Percentiles rank a stretch among this genome's conserved stretches.
phyloP scores from a whole-genome alignment of 2,113 vertebrate species.

The Chascanopsetta lugubris region DNA sequence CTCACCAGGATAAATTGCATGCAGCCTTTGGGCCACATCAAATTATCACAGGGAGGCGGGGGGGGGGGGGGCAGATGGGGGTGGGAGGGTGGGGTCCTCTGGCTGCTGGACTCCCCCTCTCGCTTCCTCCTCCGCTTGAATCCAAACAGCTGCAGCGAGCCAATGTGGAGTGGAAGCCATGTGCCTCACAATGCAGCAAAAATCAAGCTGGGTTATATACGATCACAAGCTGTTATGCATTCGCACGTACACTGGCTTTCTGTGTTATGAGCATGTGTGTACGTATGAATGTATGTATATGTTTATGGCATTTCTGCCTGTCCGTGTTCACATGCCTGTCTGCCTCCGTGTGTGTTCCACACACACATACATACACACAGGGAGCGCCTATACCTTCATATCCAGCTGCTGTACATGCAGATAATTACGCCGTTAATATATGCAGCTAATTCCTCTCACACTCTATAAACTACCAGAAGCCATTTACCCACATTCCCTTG shows the following conservation, averaged over 20 bases:
- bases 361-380: constrained; percentile 22
- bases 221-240: constrained; percentile 45
- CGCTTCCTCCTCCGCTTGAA: constrained; percentile 28
- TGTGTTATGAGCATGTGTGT: constrained; percentile 16
- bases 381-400: constrained; percentile 53
- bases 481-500: constrained; percentile 40
- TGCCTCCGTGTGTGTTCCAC: constrained; percentile 53
- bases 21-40: constrained; percentile 34
- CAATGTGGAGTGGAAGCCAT: constrained; percentile 52
- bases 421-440: constrained; percentile 4
- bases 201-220: constrained; percentile 58
- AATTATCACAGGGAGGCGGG: constrained; percentile 53
- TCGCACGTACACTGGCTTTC: constrained; percentile 27
- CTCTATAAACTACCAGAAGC: constrained; percentile 57
- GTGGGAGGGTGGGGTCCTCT: constrained; percentile 41
- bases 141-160: constrained; percentile 63
- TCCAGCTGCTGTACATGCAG: constrained; percentile 42
- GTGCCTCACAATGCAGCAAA: constrained; percentile 47
- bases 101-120: constrained; percentile 11
- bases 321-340: constrained; percentile 53
- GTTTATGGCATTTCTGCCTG: constrained; percentile 25
- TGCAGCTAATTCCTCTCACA: constrained; percentile 57
- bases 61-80: too few species aligned
- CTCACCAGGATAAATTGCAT: constrained; percentile 31
- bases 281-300: constrained; percentile 3